Conservation (phyloP, 2,888 invertebrate species). For the Plemyria rubiginata region DNA sequence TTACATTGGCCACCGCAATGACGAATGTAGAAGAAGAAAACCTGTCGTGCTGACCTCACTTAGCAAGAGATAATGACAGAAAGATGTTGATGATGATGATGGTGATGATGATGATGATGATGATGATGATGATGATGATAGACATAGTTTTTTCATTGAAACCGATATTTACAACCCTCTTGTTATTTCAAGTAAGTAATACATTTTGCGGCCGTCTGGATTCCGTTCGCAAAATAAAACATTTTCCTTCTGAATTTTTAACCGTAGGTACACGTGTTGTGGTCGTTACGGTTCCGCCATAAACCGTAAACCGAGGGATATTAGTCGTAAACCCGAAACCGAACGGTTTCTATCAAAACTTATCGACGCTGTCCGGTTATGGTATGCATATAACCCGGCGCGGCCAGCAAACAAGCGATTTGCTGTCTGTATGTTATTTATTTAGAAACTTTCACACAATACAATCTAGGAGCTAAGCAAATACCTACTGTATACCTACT, state of each 20-base stretch:
- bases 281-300: slow-evolving; percentile 35
- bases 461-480: no score
- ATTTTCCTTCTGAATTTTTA: slow-evolving; percentile 32
- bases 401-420: slow-evolving; percentile 40
- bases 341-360: slow-evolving; percentile 50
- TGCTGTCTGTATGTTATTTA: neutral
- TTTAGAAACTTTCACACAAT: no score
- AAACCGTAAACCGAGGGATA: slow-evolving; percentile 42
- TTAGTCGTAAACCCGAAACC: slow-evolving; percentile 48
- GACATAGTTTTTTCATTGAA: neutral
- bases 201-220: slow-evolving; percentile 14
- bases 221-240: slow-evolving; percentile 25
- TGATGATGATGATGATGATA: no score
- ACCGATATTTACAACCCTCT: neutral
- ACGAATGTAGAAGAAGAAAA: no score
- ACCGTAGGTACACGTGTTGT: slow-evolving; percentile 35
- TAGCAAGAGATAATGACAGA: no score
- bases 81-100: no score
- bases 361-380: slow-evolving; percentile 51
- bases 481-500: no score
- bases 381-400: slow-evolving; percentile 48
- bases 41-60: no score
- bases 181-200: slow-evolving; percentile 12
- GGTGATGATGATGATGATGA: no score
- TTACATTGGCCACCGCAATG: no score